Percentiles rank a stretch among this genome's conserved stretches.
Evolutionary conservation across 1,140 invertebrate genomes (phyloP).

Genomic region (Chironomus striatipennis): DNA sequence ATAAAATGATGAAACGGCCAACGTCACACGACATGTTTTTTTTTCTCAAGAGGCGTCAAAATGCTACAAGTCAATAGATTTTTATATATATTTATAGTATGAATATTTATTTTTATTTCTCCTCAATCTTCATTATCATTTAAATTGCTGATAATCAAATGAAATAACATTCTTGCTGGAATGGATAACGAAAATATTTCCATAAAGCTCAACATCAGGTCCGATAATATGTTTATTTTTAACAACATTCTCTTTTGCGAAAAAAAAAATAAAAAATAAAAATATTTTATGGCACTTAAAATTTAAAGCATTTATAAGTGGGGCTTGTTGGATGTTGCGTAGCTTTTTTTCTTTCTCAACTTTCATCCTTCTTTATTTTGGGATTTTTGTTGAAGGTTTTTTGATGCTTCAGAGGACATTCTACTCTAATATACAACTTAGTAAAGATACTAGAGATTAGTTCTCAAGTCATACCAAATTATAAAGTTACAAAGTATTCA

Average conservation of each 20-base stretch:
- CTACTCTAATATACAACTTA: too few species aligned
- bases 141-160: constrained; percentile 14
- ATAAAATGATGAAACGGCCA: not conserved
- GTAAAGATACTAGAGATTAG: too few species aligned
- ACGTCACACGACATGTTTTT: not conserved
- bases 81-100: not conserved
- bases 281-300: constrained; percentile 17
- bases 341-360: too few species aligned
- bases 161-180: not conserved
- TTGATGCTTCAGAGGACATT: too few species aligned
- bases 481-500: too few species aligned
- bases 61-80: not conserved
- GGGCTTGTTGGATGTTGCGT: too few species aligned
- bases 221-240: not conserved
- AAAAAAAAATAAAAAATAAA: not conserved
- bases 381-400: too few species aligned
- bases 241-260: not conserved
- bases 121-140: constrained; percentile 3
- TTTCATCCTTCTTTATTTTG: too few species aligned
- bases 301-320: too few species aligned
- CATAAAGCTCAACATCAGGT: not conserved
- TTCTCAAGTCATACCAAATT: too few species aligned
- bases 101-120: not conserved
- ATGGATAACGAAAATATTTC: constrained; percentile 6
- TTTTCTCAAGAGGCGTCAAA: not conserved